Percentiles rank a stretch among this genome's conserved stretches.
Conservation (phyloP, 92 coral and sea anemone species). For the Epizoanthus illoricatus region DNA sequence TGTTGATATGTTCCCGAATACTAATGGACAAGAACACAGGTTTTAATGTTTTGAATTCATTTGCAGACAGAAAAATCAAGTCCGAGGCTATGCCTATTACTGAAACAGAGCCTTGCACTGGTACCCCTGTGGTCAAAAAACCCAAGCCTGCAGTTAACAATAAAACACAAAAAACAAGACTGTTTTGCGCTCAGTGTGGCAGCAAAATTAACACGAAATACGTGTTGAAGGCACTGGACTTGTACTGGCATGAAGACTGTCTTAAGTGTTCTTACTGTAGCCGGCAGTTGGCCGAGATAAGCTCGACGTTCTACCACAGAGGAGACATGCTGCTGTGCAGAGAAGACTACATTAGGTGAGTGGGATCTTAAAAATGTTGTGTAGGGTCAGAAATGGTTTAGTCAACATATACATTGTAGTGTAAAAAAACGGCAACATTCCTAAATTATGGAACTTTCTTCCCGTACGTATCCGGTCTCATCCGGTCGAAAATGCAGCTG, state of each 20-base stretch:
- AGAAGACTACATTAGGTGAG: constrained; percentile 82
- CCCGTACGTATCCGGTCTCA: too few species aligned
- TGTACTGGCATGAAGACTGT: constrained; percentile 88
- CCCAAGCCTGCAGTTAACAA: background rate
- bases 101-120: background rate
- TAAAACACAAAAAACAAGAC: constrained; percentile 32
- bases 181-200: constrained; percentile 68
- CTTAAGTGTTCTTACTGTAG: constrained; percentile 79
- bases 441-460: too few species aligned
- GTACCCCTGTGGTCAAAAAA: constrained; percentile 20
- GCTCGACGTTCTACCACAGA: constrained; percentile 73
- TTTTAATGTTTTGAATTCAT: background rate
- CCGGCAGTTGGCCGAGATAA: constrained; percentile 57
- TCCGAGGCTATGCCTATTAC: background rate
- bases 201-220: constrained; percentile 58
- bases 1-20: too few species aligned
- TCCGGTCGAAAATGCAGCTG: too few species aligned
- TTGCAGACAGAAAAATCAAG: constrained; percentile 10
- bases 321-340: constrained; percentile 71
- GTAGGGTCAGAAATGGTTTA: constrained; percentile 9
- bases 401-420: background rate
- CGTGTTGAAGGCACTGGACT: constrained; percentile 69
- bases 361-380: too few species aligned
- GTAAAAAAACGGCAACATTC: too few species aligned
- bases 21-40: background rate